A percentile compares a stretch with the other conserved stretches of the same genome.
Evolutionary conservation across 2,797 vertebrate genomes (phyloP).

Genomic region (Mastacembelus armatus): DNA sequence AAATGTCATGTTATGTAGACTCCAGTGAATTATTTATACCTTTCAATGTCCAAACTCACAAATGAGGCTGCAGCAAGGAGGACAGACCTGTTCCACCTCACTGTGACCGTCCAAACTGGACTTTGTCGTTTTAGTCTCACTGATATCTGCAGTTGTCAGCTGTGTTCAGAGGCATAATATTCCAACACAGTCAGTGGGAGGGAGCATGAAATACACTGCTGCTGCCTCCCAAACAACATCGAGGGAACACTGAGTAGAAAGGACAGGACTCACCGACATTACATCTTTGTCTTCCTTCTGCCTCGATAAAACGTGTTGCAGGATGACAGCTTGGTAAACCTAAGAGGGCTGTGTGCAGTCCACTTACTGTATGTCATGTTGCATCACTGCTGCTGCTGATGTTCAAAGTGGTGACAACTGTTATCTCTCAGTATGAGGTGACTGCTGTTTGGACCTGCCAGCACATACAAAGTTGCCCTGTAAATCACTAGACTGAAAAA

Average conservation of each 20-base stretch:
- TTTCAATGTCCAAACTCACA: not conserved
- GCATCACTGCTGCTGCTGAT: conserved; percentile 40
- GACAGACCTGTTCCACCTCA: not conserved
- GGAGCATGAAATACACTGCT: not conserved
- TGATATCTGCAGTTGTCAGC: conserved; percentile 38
- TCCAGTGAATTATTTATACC: not conserved
- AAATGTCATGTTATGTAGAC: not conserved
- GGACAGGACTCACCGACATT: conserved; percentile 34
- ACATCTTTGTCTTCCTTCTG: conserved; percentile 36
- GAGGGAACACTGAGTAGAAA: conserved; percentile 13
- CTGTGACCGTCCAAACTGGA: not conserved
- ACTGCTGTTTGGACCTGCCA: conserved; percentile 13
- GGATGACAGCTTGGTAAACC: conserved; percentile 59
- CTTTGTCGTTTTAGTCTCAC: not conserved
- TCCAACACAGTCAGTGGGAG: conserved; percentile 1
- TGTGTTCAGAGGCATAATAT: conserved; percentile 28
- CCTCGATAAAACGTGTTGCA: conserved; percentile 58
- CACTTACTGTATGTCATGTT: conserved; percentile 57
- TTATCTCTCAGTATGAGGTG: no score
- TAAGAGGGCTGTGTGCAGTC: conserved; percentile 22
- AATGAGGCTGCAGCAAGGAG: not conserved
- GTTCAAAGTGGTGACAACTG: conserved; percentile 33
- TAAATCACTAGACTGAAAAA: conserved; percentile 27
- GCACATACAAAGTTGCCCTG: not conserved
- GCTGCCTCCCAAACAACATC: conserved; percentile 3